Percentiles rank a stretch among this genome's conserved stretches.
These are phyloP conservation scores for Monochamus saltuarius DNA, from an alignment of 1,140 invertebrate species.

Conservation along the genomic window DNA sequence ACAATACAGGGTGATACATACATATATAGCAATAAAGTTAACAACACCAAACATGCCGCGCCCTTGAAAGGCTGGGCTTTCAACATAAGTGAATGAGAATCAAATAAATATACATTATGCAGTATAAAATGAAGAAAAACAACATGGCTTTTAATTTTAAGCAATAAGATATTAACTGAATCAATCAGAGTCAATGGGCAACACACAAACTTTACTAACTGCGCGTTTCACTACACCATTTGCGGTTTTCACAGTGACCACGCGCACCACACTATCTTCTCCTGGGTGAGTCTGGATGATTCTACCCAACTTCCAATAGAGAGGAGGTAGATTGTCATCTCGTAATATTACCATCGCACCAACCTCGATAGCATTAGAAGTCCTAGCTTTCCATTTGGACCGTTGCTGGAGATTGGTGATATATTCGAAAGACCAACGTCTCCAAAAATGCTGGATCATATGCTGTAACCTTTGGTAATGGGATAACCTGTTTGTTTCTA, in stretches of 20 bases:
- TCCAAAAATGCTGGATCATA: not conserved
- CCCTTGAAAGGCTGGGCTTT: too few relatives aligned
- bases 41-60: too few relatives aligned
- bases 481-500: not conserved
- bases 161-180: too few relatives aligned
- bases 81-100: too few relatives aligned
- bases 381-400: too few relatives aligned
- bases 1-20: too few relatives aligned
- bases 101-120: too few relatives aligned
- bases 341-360: constrained; percentile 37
- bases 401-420: too few relatives aligned
- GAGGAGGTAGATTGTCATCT: constrained; percentile 30
- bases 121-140: too few relatives aligned
- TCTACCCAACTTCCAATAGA: constrained; percentile 43
- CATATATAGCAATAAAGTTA: too few relatives aligned
- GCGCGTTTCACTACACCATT: constrained; percentile 4
- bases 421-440: not conserved
- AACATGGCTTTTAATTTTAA: too few relatives aligned
- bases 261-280: constrained; percentile 17
- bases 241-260: constrained; percentile 3
- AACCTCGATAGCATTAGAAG: too few relatives aligned
- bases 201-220: constrained; percentile 8
- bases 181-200: constrained; percentile 5
- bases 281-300: constrained; percentile 44
- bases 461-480: not conserved